Percentiles rank a stretch among this genome's conserved stretches.
phyloP scores from a whole-genome alignment of 2,113 vertebrate species.

The western clawed frog (Xenopus tropicalis) region DNA sequence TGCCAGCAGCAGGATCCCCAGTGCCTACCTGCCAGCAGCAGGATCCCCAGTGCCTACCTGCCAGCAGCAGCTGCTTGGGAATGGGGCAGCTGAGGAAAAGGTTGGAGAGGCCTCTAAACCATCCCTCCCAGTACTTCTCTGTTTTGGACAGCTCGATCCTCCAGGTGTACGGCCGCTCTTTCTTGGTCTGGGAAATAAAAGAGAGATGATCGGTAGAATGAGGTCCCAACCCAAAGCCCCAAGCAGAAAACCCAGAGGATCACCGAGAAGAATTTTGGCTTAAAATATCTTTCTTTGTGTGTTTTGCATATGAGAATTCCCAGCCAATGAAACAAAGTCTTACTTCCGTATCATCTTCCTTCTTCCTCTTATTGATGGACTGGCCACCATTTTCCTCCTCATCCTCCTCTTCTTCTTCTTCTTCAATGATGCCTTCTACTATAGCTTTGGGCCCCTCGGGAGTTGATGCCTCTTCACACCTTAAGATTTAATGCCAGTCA shows the following conservation, averaged over 20 bases:
- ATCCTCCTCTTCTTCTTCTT: constrained; percentile 88
- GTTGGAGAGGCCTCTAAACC: constrained; percentile 92
- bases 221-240: too few species aligned
- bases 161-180: constrained; percentile 92
- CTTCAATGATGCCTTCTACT: constrained; percentile 88
- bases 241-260: too few species aligned
- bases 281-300: too few species aligned
- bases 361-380: constrained; percentile 89
- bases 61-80: constrained; percentile 91
- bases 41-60: too few species aligned
- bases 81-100: constrained; percentile 89
- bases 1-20: too few species aligned
- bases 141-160: constrained; percentile 93
- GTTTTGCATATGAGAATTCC: too few species aligned
- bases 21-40: too few species aligned
- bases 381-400: constrained; percentile 69
- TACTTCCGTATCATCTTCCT: constrained; percentile 91
- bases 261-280: too few species aligned
- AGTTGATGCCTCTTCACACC: constrained; percentile 83
- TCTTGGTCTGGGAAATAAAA: constrained; percentile 68
- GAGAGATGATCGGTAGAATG: too few species aligned
- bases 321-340: not conserved
- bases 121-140: constrained; percentile 97
- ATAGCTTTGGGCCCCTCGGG: constrained; percentile 81
- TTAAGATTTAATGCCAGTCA: constrained; percentile 47